Evolutionary conservation across 2,888 invertebrate species (phyloP).

Genomic region (Latrodectus elegans): DNA sequence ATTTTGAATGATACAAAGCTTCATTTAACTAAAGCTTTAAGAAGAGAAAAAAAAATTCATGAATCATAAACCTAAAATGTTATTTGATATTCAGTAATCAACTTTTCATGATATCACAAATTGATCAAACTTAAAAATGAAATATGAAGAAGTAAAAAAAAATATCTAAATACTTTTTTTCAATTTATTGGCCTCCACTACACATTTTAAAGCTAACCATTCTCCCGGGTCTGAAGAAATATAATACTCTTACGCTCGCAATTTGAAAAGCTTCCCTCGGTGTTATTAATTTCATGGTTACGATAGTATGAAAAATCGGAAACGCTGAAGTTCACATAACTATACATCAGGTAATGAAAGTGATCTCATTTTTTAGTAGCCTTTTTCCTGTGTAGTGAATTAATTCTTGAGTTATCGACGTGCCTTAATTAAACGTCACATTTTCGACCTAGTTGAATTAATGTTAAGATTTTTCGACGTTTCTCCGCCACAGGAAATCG

Average conservation of each 20-base stretch:
- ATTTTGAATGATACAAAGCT: too few species aligned
- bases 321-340: slow-evolving; percentile 22
- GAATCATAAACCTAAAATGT: too few species aligned
- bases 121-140: too few species aligned
- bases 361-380: slow-evolving; percentile 45
- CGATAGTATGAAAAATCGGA: slow-evolving; percentile 38
- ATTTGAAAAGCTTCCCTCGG: slow-evolving; percentile 23
- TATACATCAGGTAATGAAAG: slow-evolving; percentile 60
- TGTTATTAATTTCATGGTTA: slow-evolving; percentile 51
- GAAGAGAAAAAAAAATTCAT: too few species aligned
- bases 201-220: background rate
- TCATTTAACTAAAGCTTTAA: too few species aligned
- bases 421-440: slow-evolving; percentile 58
- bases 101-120: too few species aligned
- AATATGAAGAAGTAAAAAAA: too few species aligned
- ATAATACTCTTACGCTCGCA: slow-evolving; percentile 12
- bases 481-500: slow-evolving; percentile 38
- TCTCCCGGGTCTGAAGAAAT: background rate
- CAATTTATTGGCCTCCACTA: background rate
- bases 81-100: too few species aligned
- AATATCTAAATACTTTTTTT: background rate
- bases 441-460: slow-evolving; percentile 58
- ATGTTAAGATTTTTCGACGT: slow-evolving; percentile 43
- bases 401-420: slow-evolving; percentile 59
- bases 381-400: slow-evolving; percentile 28